These are phyloP conservation scores for Atherix ibis DNA, from an alignment of 2,888 invertebrate species.

Conservation along the genomic window DNA sequence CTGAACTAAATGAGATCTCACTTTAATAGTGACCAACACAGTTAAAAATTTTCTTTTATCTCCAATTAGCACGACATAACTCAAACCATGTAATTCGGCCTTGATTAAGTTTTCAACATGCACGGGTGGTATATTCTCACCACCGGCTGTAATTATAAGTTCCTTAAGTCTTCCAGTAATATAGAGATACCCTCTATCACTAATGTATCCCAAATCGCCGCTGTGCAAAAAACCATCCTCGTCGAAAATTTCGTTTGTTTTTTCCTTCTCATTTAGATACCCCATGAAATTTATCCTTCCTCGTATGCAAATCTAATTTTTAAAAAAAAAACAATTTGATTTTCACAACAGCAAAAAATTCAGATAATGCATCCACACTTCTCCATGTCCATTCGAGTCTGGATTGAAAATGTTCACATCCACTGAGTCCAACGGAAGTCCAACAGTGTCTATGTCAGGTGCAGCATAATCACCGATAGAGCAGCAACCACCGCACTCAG, in stretches of 20 bases:
- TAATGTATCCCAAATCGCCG: slow-evolving; percentile 71
- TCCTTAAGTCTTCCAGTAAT: slow-evolving; percentile 70
- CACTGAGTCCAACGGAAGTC: slow-evolving; percentile 49
- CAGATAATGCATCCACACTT: slow-evolving; percentile 35
- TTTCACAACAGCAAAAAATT: neutral
- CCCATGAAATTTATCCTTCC: slow-evolving; percentile 89
- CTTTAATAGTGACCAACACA: slow-evolving; percentile 70
- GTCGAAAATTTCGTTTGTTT: slow-evolving; percentile 61
- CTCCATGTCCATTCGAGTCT: slow-evolving; percentile 63
- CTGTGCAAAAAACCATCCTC: slow-evolving; percentile 73
- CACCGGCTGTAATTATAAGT: slow-evolving; percentile 82
- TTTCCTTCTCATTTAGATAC: slow-evolving; percentile 54
- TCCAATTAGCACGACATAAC: slow-evolving; percentile 74
- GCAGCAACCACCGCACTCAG: slow-evolving; percentile 72
- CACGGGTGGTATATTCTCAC: slow-evolving; percentile 82
- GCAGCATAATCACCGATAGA: slow-evolving; percentile 38
- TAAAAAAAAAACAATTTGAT: too few relatives aligned
- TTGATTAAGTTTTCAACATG: slow-evolving; percentile 71
- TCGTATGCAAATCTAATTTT: slow-evolving; percentile 48
- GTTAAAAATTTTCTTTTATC: slow-evolving; percentile 77
- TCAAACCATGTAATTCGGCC: slow-evolving; percentile 55
- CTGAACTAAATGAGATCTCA: too few relatives aligned
- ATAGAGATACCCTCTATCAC: slow-evolving; percentile 54
- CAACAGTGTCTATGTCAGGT: slow-evolving; percentile 56
- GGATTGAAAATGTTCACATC: slow-evolving; percentile 54